These are phyloP conservation scores for Spermophilus dauricus DNA, from an alignment of 2,113 vertebrate species.

Conservation along the genomic window DNA sequence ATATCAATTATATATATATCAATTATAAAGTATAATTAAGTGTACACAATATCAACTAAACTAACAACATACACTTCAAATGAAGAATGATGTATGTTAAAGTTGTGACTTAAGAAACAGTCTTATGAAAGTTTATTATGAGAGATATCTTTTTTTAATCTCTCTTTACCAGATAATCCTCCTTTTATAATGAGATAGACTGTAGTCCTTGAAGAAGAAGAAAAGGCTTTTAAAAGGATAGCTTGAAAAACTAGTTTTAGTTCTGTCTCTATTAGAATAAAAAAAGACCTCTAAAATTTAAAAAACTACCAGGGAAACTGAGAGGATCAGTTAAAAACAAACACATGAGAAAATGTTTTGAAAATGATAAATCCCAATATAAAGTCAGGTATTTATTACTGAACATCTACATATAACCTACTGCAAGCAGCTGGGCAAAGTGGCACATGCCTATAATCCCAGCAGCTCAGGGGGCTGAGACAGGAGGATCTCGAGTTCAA, in stretches of 20 bases:
- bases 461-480: too few species aligned
- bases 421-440: not conserved
- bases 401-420: not conserved
- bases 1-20: not conserved
- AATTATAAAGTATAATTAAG: constrained; percentile 8
- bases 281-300: constrained; percentile 39
- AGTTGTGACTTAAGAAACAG: not conserved
- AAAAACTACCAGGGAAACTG: not conserved
- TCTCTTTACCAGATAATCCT: not conserved
- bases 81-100: not conserved
- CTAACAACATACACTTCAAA: constrained; percentile 10
- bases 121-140: not conserved
- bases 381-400: not conserved
- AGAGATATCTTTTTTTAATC: not conserved
- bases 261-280: not conserved
- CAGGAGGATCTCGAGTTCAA: too few species aligned
- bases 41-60: constrained; percentile 2
- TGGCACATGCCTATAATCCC: too few species aligned
- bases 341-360: constrained; percentile 10
- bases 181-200: not conserved
- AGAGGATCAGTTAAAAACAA: not conserved
- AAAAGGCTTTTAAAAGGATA: constrained; percentile 21
- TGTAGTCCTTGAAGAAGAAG: not conserved
- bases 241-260: not conserved
- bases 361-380: not conserved